A percentile compares a stretch with the other conserved stretches of the same genome.
Conservation (phyloP, 2,888 invertebrate species). For the Stramonita haemastoma region DNA sequence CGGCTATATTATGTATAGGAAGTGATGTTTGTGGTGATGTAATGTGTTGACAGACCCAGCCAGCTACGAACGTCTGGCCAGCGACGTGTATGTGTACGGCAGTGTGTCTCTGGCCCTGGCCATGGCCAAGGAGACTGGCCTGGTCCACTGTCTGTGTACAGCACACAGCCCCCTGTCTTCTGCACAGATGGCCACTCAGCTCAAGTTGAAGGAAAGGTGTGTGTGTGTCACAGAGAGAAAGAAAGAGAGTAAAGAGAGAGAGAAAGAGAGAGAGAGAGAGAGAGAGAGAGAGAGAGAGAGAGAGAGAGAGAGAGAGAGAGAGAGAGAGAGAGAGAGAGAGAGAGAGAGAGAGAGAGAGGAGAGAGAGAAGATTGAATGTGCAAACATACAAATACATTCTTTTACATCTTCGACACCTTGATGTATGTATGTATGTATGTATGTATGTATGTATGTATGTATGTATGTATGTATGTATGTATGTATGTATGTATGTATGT, state of each 20-base stretch:
- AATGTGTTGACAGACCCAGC: not conserved
- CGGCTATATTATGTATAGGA: no score
- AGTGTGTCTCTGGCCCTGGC: conserved; percentile 36
- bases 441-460: no score
- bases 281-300: not conserved
- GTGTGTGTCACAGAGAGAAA: not conserved
- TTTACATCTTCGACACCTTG: no score
- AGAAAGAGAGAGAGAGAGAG: not conserved
- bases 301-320: not conserved
- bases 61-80: not conserved
- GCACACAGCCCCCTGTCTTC: conserved; percentile 41
- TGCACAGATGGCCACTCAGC: conserved; percentile 33
- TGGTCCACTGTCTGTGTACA: conserved; percentile 31
- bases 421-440: no score
- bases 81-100: conserved; percentile 23
- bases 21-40: no score
- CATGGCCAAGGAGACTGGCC: conserved; percentile 43
- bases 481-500: no score
- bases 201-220: conserved; percentile 44
- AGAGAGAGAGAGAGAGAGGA: not conserved
- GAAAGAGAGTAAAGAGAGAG: not conserved
- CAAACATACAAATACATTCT: no score
- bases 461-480: no score
- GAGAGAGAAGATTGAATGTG: not conserved
- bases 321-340: not conserved